Percentiles rank a stretch among this genome's conserved stretches.
Evolutionary conservation across 2,888 invertebrate genomes (phyloP).

Genomic region (Acleris holmiana): DNA sequence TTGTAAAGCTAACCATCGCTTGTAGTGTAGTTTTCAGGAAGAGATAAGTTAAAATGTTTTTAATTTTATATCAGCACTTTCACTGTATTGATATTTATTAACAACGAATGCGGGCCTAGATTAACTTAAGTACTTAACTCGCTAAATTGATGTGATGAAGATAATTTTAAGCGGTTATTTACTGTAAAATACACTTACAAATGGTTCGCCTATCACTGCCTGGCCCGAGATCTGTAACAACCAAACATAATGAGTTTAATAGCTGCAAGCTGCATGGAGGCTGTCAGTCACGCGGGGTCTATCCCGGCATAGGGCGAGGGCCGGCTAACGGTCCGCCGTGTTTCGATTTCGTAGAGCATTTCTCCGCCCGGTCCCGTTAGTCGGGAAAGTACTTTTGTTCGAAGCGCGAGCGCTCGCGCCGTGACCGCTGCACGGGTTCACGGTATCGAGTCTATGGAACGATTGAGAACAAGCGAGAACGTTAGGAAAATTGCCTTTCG

Average conservation of each 20-base stretch:
- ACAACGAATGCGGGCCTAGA: too few relatives aligned
- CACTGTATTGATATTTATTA: too few relatives aligned
- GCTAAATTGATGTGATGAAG: too few relatives aligned
- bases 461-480: conserved; percentile 33
- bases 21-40: too few relatives aligned
- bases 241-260: conserved; percentile 58
- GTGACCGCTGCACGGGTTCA: conserved; percentile 63
- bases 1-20: too few relatives aligned
- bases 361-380: conserved; percentile 82
- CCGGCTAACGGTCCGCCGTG: conserved; percentile 80
- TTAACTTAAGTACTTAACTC: too few relatives aligned
- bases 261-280: conserved; percentile 40
- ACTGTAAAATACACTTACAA: too few relatives aligned
- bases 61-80: too few relatives aligned
- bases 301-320: conserved; percentile 66
- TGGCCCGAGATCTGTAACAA: conserved; percentile 3
- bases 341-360: conserved; percentile 85
- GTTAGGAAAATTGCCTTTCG: conserved; percentile 36
- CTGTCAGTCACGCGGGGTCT: conserved; percentile 14
- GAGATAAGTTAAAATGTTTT: too few relatives aligned
- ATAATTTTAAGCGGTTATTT: too few relatives aligned
- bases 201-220: too few relatives aligned
- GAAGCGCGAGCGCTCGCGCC: conserved; percentile 53
- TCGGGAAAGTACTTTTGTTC: conserved; percentile 81
- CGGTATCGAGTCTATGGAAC: conserved; percentile 61